Percentiles rank a stretch among this genome's conserved stretches.
phyloP scores from a whole-genome alignment of 2,797 vertebrate species.

The Tenualosa ilisha region DNA sequence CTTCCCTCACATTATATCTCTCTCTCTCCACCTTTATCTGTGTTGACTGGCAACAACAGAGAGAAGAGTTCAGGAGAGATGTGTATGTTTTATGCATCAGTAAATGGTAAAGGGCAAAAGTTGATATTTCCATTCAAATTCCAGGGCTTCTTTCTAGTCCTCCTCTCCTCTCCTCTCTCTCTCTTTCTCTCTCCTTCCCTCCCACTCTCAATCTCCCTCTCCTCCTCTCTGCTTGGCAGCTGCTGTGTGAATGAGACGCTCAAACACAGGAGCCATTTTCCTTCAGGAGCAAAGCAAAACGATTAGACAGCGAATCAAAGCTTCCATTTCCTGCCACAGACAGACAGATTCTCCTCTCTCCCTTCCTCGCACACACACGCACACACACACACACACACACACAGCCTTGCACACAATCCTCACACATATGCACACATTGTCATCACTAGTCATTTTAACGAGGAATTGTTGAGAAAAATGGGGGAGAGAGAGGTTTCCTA shows the following conservation, averaged over 20 bases:
- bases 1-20: background rate
- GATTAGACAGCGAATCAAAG: conserved; percentile 66
- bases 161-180: background rate
- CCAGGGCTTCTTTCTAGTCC: conserved; percentile 40
- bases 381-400: conserved; percentile 14
- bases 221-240: conserved; percentile 39
- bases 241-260: conserved; percentile 73
- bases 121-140: conserved; percentile 77
- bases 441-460: conserved; percentile 66
- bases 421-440: conserved; percentile 44
- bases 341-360: background rate
- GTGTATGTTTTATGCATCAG: conserved; percentile 71
- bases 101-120: conserved; percentile 67
- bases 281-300: conserved; percentile 61
- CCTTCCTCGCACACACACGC: conserved; percentile 1
- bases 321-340: conserved; percentile 38
- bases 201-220: background rate
- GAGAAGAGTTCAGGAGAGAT: conserved; percentile 62
- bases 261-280: conserved; percentile 64
- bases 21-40: background rate
- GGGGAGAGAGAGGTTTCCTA: background rate
- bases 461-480: conserved; percentile 54
- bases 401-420: background rate
- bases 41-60: conserved; percentile 46
- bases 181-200: background rate